Conservation (phyloP, 2,888 invertebrate genomes). For the Resseliella maxima region DNA sequence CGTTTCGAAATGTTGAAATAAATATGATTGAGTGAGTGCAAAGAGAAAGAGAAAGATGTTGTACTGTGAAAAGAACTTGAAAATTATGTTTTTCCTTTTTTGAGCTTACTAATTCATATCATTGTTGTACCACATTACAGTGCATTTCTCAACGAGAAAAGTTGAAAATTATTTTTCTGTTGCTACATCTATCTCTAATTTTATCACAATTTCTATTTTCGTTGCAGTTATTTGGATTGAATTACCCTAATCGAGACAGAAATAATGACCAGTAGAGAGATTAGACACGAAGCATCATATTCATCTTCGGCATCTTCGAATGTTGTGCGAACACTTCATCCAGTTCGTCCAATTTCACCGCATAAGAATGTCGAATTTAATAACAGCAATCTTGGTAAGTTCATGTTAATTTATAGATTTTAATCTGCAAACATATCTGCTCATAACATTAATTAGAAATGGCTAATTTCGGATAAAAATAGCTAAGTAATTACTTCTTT, state of each 20-base stretch:
- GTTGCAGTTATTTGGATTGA: too few relatives aligned
- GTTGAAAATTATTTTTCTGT: too few relatives aligned
- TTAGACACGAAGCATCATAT: constrained; percentile 60
- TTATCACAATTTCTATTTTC: not conserved
- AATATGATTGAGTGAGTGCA: too few relatives aligned
- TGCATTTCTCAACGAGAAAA: too few relatives aligned
- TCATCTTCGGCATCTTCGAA: constrained; percentile 60
- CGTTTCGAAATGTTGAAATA: not conserved
- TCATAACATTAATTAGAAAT: too few relatives aligned
- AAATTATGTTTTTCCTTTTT: too few relatives aligned
- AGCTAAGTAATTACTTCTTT: too few relatives aligned
- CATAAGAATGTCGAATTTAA: constrained; percentile 58
- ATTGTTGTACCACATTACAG: too few relatives aligned
- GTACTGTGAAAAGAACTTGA: too few relatives aligned
- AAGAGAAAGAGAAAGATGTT: too few relatives aligned
- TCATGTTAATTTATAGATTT: not conserved
- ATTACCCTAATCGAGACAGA: not conserved
- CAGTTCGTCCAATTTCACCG: constrained; percentile 59
- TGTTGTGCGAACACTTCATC: constrained; percentile 60
- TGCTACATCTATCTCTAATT: not conserved
- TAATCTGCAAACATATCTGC: not conserved
- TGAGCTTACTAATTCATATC: too few relatives aligned
- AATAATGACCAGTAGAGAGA: constrained; percentile 59
- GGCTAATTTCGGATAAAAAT: too few relatives aligned
- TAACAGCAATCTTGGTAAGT: constrained; percentile 59